Evolutionary conservation across 1,140 invertebrate genomes (phyloP), one percentile per base, ranked within the genome.

Genomic region (Cryptotermes secundus): DNA sequence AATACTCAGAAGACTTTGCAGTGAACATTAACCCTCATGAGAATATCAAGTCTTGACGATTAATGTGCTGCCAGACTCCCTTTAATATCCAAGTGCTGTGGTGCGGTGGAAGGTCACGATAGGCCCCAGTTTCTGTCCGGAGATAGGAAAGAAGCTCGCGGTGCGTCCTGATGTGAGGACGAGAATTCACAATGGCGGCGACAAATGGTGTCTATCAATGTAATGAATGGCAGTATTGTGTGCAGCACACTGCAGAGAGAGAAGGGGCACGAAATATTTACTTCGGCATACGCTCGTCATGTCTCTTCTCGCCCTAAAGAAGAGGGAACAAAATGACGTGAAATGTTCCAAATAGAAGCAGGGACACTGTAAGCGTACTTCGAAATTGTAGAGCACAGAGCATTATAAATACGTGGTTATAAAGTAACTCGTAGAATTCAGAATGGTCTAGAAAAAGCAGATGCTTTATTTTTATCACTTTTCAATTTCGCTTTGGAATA

Each of bases 221-320:
- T 72, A 72, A 72, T 72, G 59, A 72, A 72, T 72, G 59, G 59
- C 59, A 31, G 59, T 72, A 72, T 72, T 72, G 59, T 72, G 59
- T 72, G 59, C 26, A 49, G 45, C 45, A 49, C 45, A 49, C 16
- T 49, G 59, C 59, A 31, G 59, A 31, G 59, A 59, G 9, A 42
- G 38, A 49, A 14, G n/a, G 59, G n/a, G 59, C 59, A 12, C 59
- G 59, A 31, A 72, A 72, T 72, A 72, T 72, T 72, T 72, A 72
- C 59, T 72, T n/a, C 59, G 31, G 31, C 26, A 72, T 72, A 72
- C 31, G 59, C 59, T 26, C 59, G 59, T 31, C 26, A 26, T 31
- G 26, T 26, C 26, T 9, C 12, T 6, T n/a, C n/a, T 72, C 59
- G n/a, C 16, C 59, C 59, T 72, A 31, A n/a, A 72, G n/a, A 31